phyloP scores from a whole-genome alignment of 2,797 vertebrate species.

The Chrysocyon brachyurus region DNA sequence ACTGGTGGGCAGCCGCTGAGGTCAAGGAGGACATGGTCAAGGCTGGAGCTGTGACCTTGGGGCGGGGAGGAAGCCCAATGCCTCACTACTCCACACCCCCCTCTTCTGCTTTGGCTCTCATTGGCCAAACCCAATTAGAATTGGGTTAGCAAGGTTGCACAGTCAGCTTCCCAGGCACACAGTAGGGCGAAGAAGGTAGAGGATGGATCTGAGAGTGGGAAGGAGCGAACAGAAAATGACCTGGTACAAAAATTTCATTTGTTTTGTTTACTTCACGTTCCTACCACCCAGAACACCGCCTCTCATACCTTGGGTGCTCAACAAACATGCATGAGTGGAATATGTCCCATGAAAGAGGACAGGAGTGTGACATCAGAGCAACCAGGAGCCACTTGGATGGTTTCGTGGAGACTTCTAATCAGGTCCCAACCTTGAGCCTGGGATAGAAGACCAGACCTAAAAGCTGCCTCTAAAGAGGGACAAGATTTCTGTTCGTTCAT shows the following conservation, averaged over 20 bases:
- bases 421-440: not conserved
- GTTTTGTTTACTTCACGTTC: constrained; percentile 12
- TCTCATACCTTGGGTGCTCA: not conserved
- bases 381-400: not conserved
- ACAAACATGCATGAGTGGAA: not conserved
- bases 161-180: not conserved
- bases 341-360: not conserved
- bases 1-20: not conserved
- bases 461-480: not conserved
- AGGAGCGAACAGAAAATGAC: not conserved
- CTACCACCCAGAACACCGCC: not conserved
- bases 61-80: not conserved
- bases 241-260: not conserved
- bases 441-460: constrained; percentile 6
- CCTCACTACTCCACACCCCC: not conserved
- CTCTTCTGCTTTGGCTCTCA: not conserved
- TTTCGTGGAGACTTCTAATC: not conserved
- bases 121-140: not conserved
- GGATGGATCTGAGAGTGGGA: not conserved
- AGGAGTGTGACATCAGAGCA: not conserved
- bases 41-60: not conserved
- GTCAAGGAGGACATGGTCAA: not conserved
- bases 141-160: not conserved
- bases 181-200: not conserved
- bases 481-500: not conserved